Evolutionary conservation across 2,113 vertebrate genomes (phyloP).

Genomic region (Muscicapa adusta): DNA sequence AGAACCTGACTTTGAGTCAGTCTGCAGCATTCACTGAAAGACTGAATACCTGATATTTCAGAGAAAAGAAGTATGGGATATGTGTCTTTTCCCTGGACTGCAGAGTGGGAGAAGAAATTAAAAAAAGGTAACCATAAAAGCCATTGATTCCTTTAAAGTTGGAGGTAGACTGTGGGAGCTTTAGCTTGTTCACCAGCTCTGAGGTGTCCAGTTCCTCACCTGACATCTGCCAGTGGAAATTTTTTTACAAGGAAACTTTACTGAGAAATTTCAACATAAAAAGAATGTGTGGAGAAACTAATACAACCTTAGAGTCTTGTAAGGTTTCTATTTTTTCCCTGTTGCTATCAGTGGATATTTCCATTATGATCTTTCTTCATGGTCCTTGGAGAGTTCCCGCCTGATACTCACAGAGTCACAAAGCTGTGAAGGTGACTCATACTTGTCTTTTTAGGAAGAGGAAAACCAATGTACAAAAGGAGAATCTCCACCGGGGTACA

Average conservation of each 20-base stretch:
- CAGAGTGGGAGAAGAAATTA: background rate
- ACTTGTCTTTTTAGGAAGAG: background rate
- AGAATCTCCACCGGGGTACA: background rate
- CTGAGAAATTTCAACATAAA: background rate
- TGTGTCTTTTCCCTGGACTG: background rate
- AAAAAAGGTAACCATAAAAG: background rate
- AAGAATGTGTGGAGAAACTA: background rate
- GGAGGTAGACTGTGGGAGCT: background rate
- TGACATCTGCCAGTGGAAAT: background rate
- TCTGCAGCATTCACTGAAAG: background rate
- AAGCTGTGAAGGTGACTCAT: background rate
- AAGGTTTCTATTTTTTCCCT: background rate
- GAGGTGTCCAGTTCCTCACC: background rate
- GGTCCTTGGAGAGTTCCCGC: background rate
- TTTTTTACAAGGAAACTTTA: background rate
- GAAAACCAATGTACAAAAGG: background rate
- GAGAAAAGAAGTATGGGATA: background rate
- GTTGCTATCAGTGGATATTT: background rate
- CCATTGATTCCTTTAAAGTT: background rate
- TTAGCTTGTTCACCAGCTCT: background rate
- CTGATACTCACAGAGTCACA: background rate
- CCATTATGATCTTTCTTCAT: background rate
- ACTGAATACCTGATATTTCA: background rate
- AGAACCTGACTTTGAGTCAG: background rate
- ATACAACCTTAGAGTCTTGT: background rate